Conservation (phyloP, 2,797 vertebrate species). For the Pristis pectinata region DNA sequence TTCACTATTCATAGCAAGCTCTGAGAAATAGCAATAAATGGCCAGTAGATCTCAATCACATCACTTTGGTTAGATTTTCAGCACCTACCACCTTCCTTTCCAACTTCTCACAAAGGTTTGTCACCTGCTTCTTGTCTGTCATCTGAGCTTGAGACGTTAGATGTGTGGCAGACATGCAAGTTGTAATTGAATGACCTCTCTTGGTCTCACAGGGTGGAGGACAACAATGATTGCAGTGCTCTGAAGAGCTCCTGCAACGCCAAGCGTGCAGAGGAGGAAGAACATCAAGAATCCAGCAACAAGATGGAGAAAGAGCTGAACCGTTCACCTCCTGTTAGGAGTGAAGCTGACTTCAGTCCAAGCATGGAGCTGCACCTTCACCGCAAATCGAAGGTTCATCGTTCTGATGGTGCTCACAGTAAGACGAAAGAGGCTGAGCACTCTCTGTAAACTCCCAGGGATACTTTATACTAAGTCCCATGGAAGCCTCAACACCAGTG, state of each 20-base stretch:
- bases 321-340: neutral
- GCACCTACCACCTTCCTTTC: neutral
- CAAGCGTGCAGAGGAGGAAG: neutral
- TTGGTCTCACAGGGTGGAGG: neutral
- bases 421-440: neutral
- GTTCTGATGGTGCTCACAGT: neutral
- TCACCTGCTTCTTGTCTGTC: neutral
- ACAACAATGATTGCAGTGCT: neutral
- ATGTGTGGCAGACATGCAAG: neutral
- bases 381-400: neutral
- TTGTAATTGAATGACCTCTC: neutral
- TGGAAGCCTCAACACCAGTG: neutral
- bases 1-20: too few species aligned
- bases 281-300: neutral
- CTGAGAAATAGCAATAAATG: too few species aligned
- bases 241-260: neutral
- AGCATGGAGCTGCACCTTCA: too few species aligned
- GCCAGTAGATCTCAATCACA: neutral
- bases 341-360: too few species aligned
- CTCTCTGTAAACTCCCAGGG: neutral
- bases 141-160: neutral
- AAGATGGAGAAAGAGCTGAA: neutral
- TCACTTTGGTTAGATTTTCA: neutral
- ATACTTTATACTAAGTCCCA: neutral
- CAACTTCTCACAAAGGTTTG: neutral